Percentiles rank a stretch among this genome's conserved stretches.
Evolutionary conservation across 2,113 vertebrate genomes (phyloP).

Genomic region (Catharus bicknelli): DNA sequence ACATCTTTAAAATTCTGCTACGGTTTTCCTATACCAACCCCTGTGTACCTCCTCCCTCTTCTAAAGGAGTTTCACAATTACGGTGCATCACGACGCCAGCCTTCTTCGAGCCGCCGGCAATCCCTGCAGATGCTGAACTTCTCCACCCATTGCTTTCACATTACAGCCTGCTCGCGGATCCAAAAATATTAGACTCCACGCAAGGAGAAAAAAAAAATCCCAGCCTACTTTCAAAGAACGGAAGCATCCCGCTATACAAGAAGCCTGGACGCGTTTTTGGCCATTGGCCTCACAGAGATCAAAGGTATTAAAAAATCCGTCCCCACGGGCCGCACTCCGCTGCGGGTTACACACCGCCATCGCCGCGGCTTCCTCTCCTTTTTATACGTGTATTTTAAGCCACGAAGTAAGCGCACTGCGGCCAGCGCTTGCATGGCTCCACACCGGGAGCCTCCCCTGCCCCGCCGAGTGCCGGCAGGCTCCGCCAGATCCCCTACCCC

Average conservation of each 20-base stretch:
- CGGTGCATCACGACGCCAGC: background rate
- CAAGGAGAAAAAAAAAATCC: rapidly evolving
- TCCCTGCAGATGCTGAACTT: slow-evolving; percentile 14
- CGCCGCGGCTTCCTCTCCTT: background rate
- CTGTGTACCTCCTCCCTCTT: background rate
- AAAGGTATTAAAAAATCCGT: background rate
- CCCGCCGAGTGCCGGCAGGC: background rate
- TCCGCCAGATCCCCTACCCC: background rate
- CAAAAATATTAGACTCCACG: background rate
- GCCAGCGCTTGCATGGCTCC: background rate
- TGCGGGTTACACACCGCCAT: background rate
- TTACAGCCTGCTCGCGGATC: background rate
- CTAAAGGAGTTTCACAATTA: slow-evolving; percentile 1
- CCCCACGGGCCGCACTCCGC: background rate
- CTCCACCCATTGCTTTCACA: background rate
- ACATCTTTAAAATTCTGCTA: slow-evolving; percentile 14
- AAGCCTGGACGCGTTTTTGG: background rate
- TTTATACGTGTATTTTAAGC: background rate
- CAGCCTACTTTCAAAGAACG: background rate
- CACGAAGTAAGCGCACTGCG: background rate
- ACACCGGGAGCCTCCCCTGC: background rate
- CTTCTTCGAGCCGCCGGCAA: background rate
- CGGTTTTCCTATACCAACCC: background rate
- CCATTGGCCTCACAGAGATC: background rate
- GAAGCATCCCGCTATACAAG: background rate